Evolutionary conservation across 2,888 invertebrate genomes (phyloP).

Genomic region (Odontocolon sp.): DNA sequence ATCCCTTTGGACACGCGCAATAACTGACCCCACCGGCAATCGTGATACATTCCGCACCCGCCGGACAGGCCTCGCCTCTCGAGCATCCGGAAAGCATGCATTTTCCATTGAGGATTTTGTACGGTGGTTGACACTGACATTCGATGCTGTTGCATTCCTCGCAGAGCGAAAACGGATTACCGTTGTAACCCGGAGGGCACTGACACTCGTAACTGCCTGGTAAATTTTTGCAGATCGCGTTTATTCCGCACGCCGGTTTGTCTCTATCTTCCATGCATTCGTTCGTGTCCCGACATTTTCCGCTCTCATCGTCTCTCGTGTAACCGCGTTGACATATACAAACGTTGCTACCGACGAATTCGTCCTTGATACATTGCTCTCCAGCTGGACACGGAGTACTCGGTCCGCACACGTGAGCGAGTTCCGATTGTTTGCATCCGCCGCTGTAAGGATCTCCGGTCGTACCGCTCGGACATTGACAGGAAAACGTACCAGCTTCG

Average conservation of each 20-base stretch:
- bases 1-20: constrained; percentile 96
- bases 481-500: constrained; percentile 91
- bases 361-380: constrained; percentile 92
- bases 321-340: constrained; percentile 95
- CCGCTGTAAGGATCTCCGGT: constrained; percentile 90
- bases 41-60: constrained; percentile 94
- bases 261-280: constrained; percentile 90
- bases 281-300: constrained; percentile 92
- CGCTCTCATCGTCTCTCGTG: constrained; percentile 87
- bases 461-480: constrained; percentile 93
- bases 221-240: constrained; percentile 95
- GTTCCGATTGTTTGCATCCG: constrained; percentile 87
- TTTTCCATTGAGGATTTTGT: constrained; percentile 91
- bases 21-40: constrained; percentile 95
- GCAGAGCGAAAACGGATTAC: constrained; percentile 94
- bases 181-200: constrained; percentile 93
- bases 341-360: constrained; percentile 88
- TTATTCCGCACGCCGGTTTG: constrained; percentile 92
- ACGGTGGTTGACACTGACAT: constrained; percentile 94
- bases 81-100: constrained; percentile 93
- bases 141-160: constrained; percentile 92
- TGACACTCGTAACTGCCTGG: constrained; percentile 97
- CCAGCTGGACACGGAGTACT: constrained; percentile 90
- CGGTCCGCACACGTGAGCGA: constrained; percentile 86
- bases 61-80: constrained; percentile 90